phyloP scores from a whole-genome alignment of 2,797 vertebrate genomes.

The Gymnoscopelus braueri region DNA sequence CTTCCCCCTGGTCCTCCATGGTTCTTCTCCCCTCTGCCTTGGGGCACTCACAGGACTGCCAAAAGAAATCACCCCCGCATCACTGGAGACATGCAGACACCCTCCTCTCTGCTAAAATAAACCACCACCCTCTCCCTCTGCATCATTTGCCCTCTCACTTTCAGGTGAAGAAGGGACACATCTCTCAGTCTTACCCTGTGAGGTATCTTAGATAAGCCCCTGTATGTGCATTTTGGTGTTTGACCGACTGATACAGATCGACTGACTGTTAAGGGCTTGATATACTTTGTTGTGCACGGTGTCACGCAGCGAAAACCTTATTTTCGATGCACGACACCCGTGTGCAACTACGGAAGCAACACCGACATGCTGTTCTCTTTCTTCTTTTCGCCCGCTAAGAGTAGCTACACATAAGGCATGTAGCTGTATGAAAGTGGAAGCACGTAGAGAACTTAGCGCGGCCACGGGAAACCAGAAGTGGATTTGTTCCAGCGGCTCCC shows the following conservation, averaged over 20 bases:
- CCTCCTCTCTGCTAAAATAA: constrained; percentile 65
- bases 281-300: too few relatives aligned
- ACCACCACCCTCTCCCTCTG: constrained; percentile 69
- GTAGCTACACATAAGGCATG: neutral
- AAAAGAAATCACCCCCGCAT: constrained; percentile 80
- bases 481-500: constrained; percentile 39
- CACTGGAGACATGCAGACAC: constrained; percentile 70
- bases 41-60: constrained; percentile 76
- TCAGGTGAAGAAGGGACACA: constrained; percentile 55
- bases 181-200: constrained; percentile 23
- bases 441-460: neutral
- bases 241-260: too few relatives aligned
- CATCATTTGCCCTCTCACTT: constrained; percentile 57
- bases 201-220: constrained; percentile 37
- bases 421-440: neutral
- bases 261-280: too few relatives aligned
- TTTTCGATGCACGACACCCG: too few relatives aligned
- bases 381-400: neutral
- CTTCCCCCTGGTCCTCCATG: constrained; percentile 50
- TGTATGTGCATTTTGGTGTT: too few relatives aligned
- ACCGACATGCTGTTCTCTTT: neutral
- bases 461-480: constrained; percentile 20
- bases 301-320: too few relatives aligned
- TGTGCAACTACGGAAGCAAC: too few relatives aligned
- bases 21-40: constrained; percentile 70